phyloP scores from a whole-genome alignment of 2,888 invertebrate genomes.

The Heteromurus nitidus region DNA sequence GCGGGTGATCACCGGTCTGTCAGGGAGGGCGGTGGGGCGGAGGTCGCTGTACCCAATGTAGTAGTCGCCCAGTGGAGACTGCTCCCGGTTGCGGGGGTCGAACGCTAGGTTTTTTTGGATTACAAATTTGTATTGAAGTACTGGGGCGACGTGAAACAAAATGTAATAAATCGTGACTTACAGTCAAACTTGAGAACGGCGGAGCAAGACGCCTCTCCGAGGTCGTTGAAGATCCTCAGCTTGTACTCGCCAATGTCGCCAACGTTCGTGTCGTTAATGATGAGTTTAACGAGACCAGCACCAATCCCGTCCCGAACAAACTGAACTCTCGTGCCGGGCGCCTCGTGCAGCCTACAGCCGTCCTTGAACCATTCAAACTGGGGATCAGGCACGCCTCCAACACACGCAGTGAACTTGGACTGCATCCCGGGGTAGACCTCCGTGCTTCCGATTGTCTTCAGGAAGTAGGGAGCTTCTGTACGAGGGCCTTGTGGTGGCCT shows the following conservation, averaged over 20 bases:
- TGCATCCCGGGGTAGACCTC: conserved; percentile 78
- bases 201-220: conserved; percentile 88
- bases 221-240: conserved; percentile 87
- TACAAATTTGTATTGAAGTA: neutral
- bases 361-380: conserved; percentile 91
- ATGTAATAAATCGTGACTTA: no score
- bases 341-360: conserved; percentile 85
- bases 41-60: conserved; percentile 90
- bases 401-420: conserved; percentile 76
- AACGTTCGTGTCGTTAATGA: conserved; percentile 79
- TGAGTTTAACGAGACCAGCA: conserved; percentile 88
- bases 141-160: no score
- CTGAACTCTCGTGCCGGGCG: conserved; percentile 80
- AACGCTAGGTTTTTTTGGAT: conserved; percentile 33
- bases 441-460: conserved; percentile 91
- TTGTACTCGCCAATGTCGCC: conserved; percentile 90
- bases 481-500: conserved; percentile 34
- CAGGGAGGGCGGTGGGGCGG: conserved; percentile 90
- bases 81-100: conserved; percentile 68
- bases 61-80: conserved; percentile 79
- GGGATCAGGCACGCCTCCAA: conserved; percentile 90
- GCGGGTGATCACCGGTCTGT: conserved; percentile 92
- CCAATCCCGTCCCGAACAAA: conserved; percentile 88
- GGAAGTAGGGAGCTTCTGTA: conserved; percentile 87
- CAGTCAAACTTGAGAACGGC: conserved; percentile 89